phyloP scores from a whole-genome alignment of 1,140 invertebrate species.

The Pogonomyrmex californicus region DNA sequence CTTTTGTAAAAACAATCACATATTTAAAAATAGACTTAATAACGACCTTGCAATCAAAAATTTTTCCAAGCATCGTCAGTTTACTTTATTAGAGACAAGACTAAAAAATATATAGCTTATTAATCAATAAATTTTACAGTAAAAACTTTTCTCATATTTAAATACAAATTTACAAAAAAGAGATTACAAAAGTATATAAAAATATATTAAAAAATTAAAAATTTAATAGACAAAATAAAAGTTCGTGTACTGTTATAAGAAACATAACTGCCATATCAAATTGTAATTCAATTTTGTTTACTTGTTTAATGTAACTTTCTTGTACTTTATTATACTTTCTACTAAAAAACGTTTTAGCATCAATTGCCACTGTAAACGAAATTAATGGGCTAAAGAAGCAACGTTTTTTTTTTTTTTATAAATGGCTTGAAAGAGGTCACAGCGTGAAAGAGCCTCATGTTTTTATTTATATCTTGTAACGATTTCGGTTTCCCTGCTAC shows the following conservation, averaged over 20 bases:
- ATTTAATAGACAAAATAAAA: background rate
- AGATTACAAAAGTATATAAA: background rate
- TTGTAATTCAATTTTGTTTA: background rate
- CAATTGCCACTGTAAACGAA: background rate
- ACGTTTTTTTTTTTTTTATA: background rate
- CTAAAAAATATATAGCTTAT: too few relatives aligned
- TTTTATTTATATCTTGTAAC: conserved; percentile 67
- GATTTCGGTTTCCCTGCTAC: conserved; percentile 52
- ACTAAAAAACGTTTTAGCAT: background rate
- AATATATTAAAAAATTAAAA: background rate
- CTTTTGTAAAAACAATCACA: background rate
- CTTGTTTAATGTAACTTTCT: background rate
- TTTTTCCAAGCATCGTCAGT: too few relatives aligned
- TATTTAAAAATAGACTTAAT: background rate
- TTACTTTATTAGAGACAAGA: too few relatives aligned
- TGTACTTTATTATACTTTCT: conserved; percentile 9
- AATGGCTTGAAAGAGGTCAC: background rate
- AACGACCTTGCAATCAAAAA: too few relatives aligned
- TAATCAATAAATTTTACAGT: background rate
- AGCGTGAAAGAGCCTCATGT: conserved; percentile 36
- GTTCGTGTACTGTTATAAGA: background rate
- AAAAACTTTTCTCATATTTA: background rate
- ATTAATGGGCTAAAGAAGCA: background rate
- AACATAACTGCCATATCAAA: background rate
- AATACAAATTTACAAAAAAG: background rate